phyloP scores from a whole-genome alignment of 1,140 invertebrate genomes.

The Brachionus calyciflorus region DNA sequence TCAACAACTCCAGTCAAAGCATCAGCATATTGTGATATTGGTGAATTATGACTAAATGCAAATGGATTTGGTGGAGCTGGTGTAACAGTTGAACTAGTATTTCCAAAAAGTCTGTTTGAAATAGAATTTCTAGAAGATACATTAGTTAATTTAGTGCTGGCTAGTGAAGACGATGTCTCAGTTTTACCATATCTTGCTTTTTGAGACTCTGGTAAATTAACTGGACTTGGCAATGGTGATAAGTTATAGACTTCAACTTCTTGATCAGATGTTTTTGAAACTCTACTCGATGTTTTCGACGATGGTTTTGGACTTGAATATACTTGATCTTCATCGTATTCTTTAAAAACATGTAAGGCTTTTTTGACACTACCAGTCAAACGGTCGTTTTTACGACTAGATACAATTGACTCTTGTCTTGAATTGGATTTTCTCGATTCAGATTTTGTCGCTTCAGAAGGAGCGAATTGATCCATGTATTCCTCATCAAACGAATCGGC shows the following conservation, averaged over 20 bases:
- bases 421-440: background rate
- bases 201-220: background rate
- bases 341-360: background rate
- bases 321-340: background rate
- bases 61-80: conserved; percentile 29
- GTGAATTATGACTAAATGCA: background rate
- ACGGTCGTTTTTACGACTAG: conserved; percentile 3
- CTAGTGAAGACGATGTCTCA: background rate
- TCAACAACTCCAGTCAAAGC: conserved; percentile 8
- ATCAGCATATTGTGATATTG: background rate
- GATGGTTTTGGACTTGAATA: background rate
- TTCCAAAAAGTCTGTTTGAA: background rate
- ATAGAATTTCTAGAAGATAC: conserved; percentile 2
- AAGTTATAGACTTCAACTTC: conserved; percentile 24
- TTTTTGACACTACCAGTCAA: conserved; percentile 30
- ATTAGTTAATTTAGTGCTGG: conserved; percentile 7
- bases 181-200: background rate
- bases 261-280: background rate
- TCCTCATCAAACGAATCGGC: conserved; percentile 30
- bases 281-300: background rate
- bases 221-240: background rate
- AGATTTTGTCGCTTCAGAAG: background rate
- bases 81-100: conserved; percentile 10
- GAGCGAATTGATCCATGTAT: conserved; percentile 18
- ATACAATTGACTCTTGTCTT: background rate